Conservation (phyloP, 2,113 vertebrate genomes). For the Zosterops borbonicus region DNA sequence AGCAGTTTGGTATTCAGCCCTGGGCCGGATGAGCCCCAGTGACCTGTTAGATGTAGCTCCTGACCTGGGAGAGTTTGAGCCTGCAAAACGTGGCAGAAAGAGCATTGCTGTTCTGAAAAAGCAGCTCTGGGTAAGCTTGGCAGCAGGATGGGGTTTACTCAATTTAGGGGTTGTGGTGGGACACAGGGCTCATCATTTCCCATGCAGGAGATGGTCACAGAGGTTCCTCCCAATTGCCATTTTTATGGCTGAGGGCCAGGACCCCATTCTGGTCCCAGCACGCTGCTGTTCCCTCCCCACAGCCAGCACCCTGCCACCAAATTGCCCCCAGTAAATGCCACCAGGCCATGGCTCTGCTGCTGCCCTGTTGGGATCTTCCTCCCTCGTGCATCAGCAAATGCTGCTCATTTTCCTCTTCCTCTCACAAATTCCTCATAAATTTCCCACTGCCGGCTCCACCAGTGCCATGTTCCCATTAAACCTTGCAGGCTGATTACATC, state of each 20-base stretch:
- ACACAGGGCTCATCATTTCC: background rate
- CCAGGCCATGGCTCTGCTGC: background rate
- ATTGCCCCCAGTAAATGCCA: background rate
- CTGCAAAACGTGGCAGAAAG: too few relatives aligned
- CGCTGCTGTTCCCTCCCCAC: fast-evolving
- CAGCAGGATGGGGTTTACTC: background rate
- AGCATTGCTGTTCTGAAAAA: background rate
- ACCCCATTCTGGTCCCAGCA: background rate
- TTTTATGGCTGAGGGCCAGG: background rate
- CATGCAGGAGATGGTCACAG: background rate
- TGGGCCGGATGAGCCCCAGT: background rate
- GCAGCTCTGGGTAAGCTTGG: background rate
- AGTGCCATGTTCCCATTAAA: constrained; percentile 21
- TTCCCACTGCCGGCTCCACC: background rate
- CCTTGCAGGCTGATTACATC: constrained; percentile 32
- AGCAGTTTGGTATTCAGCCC: background rate
- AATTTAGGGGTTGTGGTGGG: background rate
- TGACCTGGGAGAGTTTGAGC: background rate
- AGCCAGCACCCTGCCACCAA: background rate
- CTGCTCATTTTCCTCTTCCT: background rate
- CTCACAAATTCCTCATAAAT: background rate
- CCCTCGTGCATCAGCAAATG: fast-evolving
- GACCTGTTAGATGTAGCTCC: background rate
- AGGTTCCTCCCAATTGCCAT: background rate
- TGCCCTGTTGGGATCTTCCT: background rate